phyloP scores from a whole-genome alignment of 2,113 vertebrate genomes.

The Tamias sibiricus region DNA sequence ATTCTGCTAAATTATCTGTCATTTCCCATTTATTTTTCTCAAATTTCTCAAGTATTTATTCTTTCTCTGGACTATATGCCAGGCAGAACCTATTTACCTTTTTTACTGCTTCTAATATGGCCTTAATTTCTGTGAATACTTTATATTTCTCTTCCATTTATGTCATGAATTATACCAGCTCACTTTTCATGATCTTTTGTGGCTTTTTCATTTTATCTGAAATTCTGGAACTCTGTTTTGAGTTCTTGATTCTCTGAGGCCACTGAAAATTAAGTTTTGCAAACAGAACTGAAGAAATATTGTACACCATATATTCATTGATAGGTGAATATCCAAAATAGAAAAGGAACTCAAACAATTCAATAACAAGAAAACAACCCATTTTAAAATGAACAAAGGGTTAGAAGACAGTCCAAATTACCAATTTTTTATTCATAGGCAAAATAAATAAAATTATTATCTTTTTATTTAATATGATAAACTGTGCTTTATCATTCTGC shows the following conservation, averaged over 20 bases:
- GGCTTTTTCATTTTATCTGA: constrained; percentile 26
- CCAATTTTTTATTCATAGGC: background rate
- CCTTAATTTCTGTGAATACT: background rate
- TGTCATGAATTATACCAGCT: background rate
- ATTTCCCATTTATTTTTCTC: background rate
- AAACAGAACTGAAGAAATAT: background rate
- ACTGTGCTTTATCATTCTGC: constrained; percentile 28
- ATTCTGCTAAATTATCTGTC: background rate
- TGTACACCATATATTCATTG: background rate
- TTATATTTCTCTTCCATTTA: background rate
- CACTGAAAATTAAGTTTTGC: background rate
- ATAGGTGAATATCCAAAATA: background rate
- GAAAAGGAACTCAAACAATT: background rate
- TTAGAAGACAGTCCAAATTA: constrained; percentile 16
- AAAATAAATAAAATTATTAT: background rate
- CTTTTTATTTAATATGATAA: constrained; percentile 52
- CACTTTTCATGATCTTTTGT: background rate
- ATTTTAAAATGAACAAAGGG: background rate
- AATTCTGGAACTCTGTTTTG: background rate
- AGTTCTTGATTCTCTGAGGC: background rate
- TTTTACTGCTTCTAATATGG: background rate
- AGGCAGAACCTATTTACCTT: background rate
- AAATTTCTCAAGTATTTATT: background rate
- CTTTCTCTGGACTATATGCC: background rate
- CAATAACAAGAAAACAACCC: background rate